Percentiles rank a stretch among this genome's conserved stretches.
Conservation (phyloP, 2,888 invertebrate species). For the Trilocha varians region DNA sequence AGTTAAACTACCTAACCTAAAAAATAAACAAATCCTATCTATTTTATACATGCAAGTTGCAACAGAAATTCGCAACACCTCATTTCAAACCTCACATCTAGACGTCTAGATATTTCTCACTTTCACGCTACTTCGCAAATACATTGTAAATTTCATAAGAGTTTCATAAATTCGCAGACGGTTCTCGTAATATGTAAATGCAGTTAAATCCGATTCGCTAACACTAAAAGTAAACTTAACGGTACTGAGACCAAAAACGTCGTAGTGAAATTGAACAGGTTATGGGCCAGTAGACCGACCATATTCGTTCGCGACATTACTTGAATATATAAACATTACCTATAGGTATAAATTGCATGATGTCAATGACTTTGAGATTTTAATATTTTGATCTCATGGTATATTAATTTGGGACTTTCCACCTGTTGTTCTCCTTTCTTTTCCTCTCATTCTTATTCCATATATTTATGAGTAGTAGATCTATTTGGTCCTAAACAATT, state of each 20-base stretch:
- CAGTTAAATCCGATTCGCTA: conserved; percentile 22
- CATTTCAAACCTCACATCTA: too few relatives aligned
- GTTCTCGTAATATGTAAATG: not conserved
- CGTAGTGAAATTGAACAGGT: conserved; percentile 31
- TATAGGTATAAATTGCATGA: too few relatives aligned
- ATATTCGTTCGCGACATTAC: conserved; percentile 17
- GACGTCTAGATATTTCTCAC: too few relatives aligned
- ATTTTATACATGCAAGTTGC: too few relatives aligned
- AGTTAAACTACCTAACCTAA: too few relatives aligned
- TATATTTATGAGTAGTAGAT: too few relatives aligned
- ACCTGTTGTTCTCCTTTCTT: too few relatives aligned
- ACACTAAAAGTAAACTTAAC: conserved; percentile 35
- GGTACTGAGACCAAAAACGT: conserved; percentile 28
- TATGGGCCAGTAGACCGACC: conserved; percentile 31
- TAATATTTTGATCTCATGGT: not conserved
- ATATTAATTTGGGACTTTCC: too few relatives aligned
- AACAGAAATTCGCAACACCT: too few relatives aligned
- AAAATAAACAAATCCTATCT: too few relatives aligned
- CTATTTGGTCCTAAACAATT: too few relatives aligned
- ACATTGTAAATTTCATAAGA: not conserved
- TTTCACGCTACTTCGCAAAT: not conserved
- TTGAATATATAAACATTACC: conserved; percentile 1
- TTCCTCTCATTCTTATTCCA: too few relatives aligned
- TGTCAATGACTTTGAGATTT: not conserved
- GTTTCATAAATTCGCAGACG: not conserved